Base-by-base conservation (phyloP, 2,888 invertebrate species). In the Yponomeuta sedellus region DNA sequence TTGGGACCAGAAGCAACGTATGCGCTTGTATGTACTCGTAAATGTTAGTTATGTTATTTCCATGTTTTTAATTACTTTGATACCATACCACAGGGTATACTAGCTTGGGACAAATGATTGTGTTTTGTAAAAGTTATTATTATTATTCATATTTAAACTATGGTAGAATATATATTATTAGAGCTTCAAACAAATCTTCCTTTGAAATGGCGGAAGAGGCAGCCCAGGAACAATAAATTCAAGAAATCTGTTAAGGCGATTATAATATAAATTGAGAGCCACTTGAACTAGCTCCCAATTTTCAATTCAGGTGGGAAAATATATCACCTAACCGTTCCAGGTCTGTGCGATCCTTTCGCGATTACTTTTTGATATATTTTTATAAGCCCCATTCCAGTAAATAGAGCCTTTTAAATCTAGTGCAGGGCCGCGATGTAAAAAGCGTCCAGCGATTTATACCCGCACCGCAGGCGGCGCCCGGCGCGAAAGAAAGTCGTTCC, bases 401-500 rank as follows among this genome's bases (percentile, higher is more conserved):
- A 68, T 64, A 67, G 66, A 61, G 66, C 66, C 67, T 67, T 65
- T 66, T 67, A 68, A 69, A 68, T 56, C 68, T 63, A 61, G 39
- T 62, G 66, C 64, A 59, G 64, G 22, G 63, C 63, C 20, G 22
- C 52, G 65, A 56, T 68, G 68, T 66, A 69, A 73, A 73, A 74
- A 74, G 73, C 71, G 71, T 68, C 68, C 68, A 68, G 71, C 74
- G 73, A 82, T 81, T 82, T 81, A 81, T 78, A 72, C 44, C 72
- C 71, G 68, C 22, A 67, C 69, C 70, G 69, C 74, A 73, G 70
- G 72, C 74, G 70, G 44, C 70, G 56, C 61, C 44, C 68, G 71
- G 74, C 72, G 75, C 44, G 44, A 52, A 76, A 77, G 78, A 78
- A 78, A 77, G 80, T 81, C 80, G 82, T 83, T 83, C 74, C 71